Evolutionary conservation across 2,797 vertebrate species (phyloP).

Genomic region (Alcedo atthis): DNA sequence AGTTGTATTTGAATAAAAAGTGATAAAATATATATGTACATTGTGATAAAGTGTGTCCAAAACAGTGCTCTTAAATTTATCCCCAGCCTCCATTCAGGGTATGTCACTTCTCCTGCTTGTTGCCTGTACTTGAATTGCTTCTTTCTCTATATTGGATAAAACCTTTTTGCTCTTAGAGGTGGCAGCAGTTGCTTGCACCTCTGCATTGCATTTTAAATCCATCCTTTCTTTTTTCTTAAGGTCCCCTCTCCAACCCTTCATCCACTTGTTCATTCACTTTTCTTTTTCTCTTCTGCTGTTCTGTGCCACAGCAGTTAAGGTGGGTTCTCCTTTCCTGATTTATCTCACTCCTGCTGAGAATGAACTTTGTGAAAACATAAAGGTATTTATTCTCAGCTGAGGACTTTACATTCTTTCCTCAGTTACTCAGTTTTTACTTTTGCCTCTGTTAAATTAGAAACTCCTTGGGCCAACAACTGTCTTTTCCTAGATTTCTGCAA

Average conservation of each 20-base stretch:
- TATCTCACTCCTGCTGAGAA: not conserved
- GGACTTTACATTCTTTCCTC: conserved; percentile 4
- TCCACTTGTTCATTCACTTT: not conserved
- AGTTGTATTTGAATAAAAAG: not conserved
- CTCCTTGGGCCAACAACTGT: not conserved
- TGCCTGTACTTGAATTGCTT: not conserved
- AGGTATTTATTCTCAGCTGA: not conserved
- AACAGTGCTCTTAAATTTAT: not conserved
- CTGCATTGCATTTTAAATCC: not conserved
- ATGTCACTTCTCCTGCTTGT: not conserved
- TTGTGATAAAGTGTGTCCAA: not conserved
- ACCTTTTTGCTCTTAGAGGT: not conserved
- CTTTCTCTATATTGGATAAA: not conserved
- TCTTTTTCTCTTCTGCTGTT: not conserved
- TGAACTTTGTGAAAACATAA: conserved; percentile 15
- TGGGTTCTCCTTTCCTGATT: not conserved
- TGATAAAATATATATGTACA: not conserved
- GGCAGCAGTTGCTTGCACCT: not conserved
- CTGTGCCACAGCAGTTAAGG: not conserved
- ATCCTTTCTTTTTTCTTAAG: not conserved
- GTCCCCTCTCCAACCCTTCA: not conserved
- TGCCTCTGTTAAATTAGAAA: not conserved
- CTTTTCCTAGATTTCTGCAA: not conserved
- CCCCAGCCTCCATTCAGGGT: not conserved
- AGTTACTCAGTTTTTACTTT: not conserved